A percentile compares a stretch with the other conserved stretches of the same genome.
Evolutionary conservation across 2,888 invertebrate genomes (phyloP).

Genomic region (Thymelicus lineola): DNA sequence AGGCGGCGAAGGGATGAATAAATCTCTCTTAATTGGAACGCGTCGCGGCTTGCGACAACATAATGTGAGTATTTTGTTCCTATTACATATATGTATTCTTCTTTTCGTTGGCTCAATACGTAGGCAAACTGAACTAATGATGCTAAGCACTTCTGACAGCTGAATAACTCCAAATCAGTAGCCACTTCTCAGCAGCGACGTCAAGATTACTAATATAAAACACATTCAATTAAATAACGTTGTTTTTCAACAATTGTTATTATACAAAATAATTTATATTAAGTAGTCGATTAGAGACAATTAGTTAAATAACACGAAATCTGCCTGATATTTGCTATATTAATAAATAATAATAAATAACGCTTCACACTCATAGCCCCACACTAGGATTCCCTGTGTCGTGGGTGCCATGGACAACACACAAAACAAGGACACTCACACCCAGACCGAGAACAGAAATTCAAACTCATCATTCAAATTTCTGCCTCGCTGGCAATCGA

Average conservation of each 20-base stretch:
- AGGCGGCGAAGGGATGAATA: slow-evolving; percentile 74
- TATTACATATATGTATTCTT: slow-evolving; percentile 63
- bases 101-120: slow-evolving; percentile 61
- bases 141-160: slow-evolving; percentile 67
- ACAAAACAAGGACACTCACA: too few relatives aligned
- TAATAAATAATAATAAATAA: too few relatives aligned
- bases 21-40: slow-evolving; percentile 81
- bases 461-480: too few relatives aligned
- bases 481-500: too few relatives aligned
- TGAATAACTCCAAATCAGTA: slow-evolving; percentile 56
- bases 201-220: neutral
- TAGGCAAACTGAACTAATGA: slow-evolving; percentile 70
- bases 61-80: slow-evolving; percentile 76
- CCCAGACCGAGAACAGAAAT: too few relatives aligned
- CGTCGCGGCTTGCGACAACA: slow-evolving; percentile 73
- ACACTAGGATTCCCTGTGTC: too few relatives aligned
- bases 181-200: slow-evolving; percentile 24
- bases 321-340: neutral
- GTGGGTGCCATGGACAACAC: too few relatives aligned
- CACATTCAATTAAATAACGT: neutral
- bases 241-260: neutral
- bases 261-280: too few relatives aligned
- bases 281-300: neutral
- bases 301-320: neutral
- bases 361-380: too few relatives aligned